Base-by-base conservation (phyloP, 2,888 invertebrate genomes). In the Caenorhabditis virilis region DNA sequence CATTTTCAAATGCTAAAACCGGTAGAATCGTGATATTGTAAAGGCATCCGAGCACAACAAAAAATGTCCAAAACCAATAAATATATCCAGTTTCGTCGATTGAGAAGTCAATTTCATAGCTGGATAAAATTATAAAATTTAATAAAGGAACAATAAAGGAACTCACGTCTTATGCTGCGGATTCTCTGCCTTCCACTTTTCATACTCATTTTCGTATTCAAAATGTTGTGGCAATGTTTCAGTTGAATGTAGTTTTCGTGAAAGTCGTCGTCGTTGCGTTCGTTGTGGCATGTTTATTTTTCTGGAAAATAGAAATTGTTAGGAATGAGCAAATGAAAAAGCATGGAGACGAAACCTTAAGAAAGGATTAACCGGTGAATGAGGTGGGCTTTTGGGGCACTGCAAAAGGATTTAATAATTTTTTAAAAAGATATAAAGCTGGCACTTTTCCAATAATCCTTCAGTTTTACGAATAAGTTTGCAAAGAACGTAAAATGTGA, bases 1-100 rank as follows among this genome's bases (percentile, higher is more conserved):
- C 48, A 23, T 66, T 62, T 13, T 74, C 69, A 38, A 69, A 76
- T 9, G 70, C 70, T 15, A 65, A 48, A 7, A 66, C 55, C 1
- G 74, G 59, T 11, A 74, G 57, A 9, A 68, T 41, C n/a, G 67
- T 53, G 30, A 74, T 45, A 36, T 76, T 76, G 58, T 74, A 76
- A 15, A 74, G 46, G 46, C 63, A 68, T 38, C 67, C 69, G 13
- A 60, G 53, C 1, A 69, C 60, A 1, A 74, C 62, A 1, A 74
- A 13, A 9, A 63, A 48, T 11, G 72, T 57, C 76, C 76, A 76
- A 6, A 60, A 23, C 60, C 62, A 69, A 39, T 59, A 72, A 41
- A 72, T 46, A 30, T 47, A 49, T 3, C 72, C 72, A 22, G 55
- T 50, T 48, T 54, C 46, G 20, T 64, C 64, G 18, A 66, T 52